A percentile compares a stretch with the other conserved stretches of the same genome.
Evolutionary conservation across 2,888 invertebrate genomes (phyloP).

Genomic region (Caenorhabditis auriculariae): DNA sequence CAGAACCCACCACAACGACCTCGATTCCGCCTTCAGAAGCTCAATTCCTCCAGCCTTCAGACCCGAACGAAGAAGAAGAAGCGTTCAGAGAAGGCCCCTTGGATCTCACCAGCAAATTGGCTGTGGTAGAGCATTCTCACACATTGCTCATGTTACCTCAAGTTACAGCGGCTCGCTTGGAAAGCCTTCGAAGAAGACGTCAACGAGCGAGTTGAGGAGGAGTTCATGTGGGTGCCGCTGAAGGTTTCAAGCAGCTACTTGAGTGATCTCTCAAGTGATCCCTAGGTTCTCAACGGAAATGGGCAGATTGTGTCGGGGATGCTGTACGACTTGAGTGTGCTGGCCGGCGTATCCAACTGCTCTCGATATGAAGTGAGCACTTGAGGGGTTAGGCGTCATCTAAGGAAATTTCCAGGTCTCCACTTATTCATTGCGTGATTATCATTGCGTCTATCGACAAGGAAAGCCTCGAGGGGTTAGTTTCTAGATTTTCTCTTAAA

Average conservation of each 20-base stretch:
- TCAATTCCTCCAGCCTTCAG: too few species aligned
- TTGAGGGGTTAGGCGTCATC: background rate
- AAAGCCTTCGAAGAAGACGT: slow-evolving; percentile 35
- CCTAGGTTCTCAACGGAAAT: slow-evolving; percentile 16
- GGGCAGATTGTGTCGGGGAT: slow-evolving; percentile 34
- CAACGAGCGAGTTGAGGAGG: slow-evolving; percentile 23
- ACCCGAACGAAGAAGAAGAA: slow-evolving; percentile 13
- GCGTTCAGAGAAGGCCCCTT: slow-evolving; percentile 20
- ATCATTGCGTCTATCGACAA: too few species aligned
- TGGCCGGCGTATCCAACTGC: slow-evolving; percentile 38
- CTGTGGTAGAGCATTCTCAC: slow-evolving; percentile 9
- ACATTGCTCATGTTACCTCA: background rate
- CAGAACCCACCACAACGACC: too few species aligned
- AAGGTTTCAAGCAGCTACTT: slow-evolving; percentile 11
- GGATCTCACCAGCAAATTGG: slow-evolving; percentile 4
- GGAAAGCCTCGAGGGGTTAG: too few species aligned
- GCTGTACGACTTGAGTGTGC: slow-evolving; percentile 28
- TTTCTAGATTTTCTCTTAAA: too few species aligned
- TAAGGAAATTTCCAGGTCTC: too few species aligned
- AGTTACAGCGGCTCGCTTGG: slow-evolving; percentile 26
- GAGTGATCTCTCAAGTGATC: background rate
- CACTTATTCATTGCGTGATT: too few species aligned
- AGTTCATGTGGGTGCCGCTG: slow-evolving; percentile 32
- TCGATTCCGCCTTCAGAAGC: too few species aligned
- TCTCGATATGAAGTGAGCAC: slow-evolving; percentile 26